phyloP scores from a whole-genome alignment of 2,888 invertebrate genomes.

The Cephus sareptanus region DNA sequence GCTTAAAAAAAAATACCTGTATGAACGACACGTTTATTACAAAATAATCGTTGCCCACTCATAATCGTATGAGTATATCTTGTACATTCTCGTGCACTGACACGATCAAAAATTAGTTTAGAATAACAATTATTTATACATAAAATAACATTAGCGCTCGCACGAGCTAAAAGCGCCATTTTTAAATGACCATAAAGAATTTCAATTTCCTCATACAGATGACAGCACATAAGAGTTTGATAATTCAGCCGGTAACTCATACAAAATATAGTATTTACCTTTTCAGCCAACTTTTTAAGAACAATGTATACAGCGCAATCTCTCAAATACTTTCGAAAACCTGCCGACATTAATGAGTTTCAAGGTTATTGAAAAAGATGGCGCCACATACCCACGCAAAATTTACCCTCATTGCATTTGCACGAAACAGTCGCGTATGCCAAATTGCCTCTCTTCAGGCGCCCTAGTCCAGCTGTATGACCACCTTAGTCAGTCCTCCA shows the following conservation, averaged over 20 bases:
- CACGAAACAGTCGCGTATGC: not conserved
- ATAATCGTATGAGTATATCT: conserved; percentile 1
- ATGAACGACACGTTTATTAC: conserved; percentile 15
- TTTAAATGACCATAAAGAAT: conserved; percentile 18
- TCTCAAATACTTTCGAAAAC: not conserved
- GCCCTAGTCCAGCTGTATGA: too few species aligned
- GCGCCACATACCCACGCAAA: not conserved
- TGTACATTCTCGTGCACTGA: conserved; percentile 1
- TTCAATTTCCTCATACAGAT: not conserved
- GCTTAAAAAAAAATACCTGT: conserved; percentile 22
- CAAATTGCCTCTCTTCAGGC: not conserved
- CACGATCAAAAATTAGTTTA: conserved; percentile 28
- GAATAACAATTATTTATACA: conserved; percentile 43
- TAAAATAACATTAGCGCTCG: conserved; percentile 32
- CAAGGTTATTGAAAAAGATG: not conserved
- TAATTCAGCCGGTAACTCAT: not conserved
- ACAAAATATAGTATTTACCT: not conserved
- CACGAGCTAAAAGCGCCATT: conserved; percentile 48
- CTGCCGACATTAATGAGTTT: not conserved
- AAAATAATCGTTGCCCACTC: not conserved
- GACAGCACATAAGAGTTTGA: not conserved
- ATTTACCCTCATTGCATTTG: not conserved
- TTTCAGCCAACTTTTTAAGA: not conserved
- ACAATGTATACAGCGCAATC: not conserved
- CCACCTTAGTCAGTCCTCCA: not conserved